A percentile compares a stretch with the other conserved stretches of the same genome.
These are phyloP conservation scores for Plectrocnemia conspersa DNA, from an alignment of 1,140 invertebrate species.

Conservation along the genomic window DNA sequence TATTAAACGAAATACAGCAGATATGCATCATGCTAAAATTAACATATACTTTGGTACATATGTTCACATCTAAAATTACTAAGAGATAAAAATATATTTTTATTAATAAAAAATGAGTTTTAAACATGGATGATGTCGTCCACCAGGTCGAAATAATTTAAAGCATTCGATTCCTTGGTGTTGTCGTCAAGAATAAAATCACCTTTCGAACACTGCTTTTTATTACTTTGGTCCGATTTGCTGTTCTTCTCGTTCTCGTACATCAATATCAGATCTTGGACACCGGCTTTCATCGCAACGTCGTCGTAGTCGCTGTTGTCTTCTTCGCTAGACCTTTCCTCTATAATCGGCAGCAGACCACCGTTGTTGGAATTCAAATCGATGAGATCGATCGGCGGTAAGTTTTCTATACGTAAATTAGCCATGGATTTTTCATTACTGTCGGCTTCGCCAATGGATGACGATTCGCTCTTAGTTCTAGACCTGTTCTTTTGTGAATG, in stretches of 20 bases:
- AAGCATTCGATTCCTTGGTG: not conserved
- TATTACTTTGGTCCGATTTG: conserved; percentile 14
- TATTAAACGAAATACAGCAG: too few relatives aligned
- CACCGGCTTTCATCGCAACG: conserved; percentile 5
- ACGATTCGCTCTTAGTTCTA: not conserved
- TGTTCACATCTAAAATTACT: too few relatives aligned
- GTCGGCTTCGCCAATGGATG: too few relatives aligned
- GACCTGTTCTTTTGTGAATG: not conserved
- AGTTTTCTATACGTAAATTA: conserved; percentile 10
- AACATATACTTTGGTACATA: too few relatives aligned
- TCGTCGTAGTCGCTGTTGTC: conserved; percentile 1
- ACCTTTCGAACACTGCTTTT: conserved; percentile 25
- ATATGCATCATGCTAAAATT: too few relatives aligned
- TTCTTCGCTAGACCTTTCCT: conserved; percentile 29
- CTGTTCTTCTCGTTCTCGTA: conserved; percentile 20
- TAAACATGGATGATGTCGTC: conserved; percentile 26
- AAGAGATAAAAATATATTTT: too few relatives aligned
- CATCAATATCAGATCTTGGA: conserved; percentile 29
- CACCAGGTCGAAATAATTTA: conserved; percentile 1
- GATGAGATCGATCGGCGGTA: conserved; percentile 11
- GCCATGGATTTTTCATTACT: not conserved
- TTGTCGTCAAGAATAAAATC: conserved; percentile 28
- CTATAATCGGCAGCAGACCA: conserved; percentile 24
- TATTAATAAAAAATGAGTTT: too few relatives aligned
- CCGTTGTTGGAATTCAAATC: conserved; percentile 12